Percentiles rank a stretch among this genome's conserved stretches.
Conservation (phyloP, 1,140 invertebrate species). For the Aphidius ervi region DNA sequence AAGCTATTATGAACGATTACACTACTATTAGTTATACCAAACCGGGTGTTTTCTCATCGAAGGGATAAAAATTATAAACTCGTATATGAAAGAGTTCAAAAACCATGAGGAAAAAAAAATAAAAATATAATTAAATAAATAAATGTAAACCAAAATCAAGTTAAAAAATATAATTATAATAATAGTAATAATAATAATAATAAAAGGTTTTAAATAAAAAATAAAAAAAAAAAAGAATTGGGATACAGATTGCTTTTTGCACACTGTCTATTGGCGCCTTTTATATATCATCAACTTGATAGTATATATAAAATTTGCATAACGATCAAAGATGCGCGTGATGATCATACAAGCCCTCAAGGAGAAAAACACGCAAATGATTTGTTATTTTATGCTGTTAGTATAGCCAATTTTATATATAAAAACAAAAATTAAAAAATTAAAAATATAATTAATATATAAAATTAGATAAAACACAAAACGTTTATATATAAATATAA, state of each 20-base stretch:
- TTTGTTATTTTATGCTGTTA: neutral
- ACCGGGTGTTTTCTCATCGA: constrained; percentile 35
- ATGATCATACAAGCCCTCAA: neutral
- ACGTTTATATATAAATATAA: neutral
- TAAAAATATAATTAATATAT: too few relatives aligned
- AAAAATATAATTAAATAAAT: neutral
- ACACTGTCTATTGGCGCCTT: neutral
- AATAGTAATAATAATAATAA: constrained; percentile 4
- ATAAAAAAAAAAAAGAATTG: constrained; percentile 9
- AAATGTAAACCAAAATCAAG: neutral
- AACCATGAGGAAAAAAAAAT: neutral
- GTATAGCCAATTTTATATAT: too few relatives aligned
- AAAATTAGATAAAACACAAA: too few relatives aligned
- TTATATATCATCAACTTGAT: constrained; percentile 2
- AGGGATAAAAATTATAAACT: neutral
- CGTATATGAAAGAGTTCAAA: neutral
- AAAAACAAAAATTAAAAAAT: too few relatives aligned
- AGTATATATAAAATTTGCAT: constrained; percentile 12
- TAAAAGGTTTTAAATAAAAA: constrained; percentile 23
- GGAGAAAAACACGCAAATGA: constrained; percentile 3
- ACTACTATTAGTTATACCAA: constrained; percentile 43
- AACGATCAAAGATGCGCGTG: constrained; percentile 7
- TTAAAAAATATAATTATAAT: too few relatives aligned
- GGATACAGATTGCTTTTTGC: neutral
- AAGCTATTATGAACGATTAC: constrained; percentile 43